Percentiles rank a stretch among this genome's conserved stretches.
Evolutionary conservation across 1,140 invertebrate genomes (phyloP).

Genomic region (Dreissena rostriformis): DNA sequence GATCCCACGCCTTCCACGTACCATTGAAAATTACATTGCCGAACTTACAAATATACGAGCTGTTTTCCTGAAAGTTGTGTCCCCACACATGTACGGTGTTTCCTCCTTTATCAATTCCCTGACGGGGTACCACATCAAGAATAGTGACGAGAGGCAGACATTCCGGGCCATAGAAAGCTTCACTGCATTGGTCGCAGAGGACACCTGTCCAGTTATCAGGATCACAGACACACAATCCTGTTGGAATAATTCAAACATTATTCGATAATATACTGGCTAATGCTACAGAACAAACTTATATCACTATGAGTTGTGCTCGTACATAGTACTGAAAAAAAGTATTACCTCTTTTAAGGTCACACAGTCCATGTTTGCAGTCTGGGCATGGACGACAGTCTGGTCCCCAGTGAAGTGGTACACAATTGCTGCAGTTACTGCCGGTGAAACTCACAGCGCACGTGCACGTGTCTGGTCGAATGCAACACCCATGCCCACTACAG

Average conservation of each 20-base stretch:
- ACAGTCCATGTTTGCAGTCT: conserved; percentile 40
- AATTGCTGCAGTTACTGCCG: conserved; percentile 53
- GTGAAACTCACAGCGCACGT: conserved; percentile 49
- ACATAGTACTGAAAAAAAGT: too few relatives aligned
- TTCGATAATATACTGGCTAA: background rate
- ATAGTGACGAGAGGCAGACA: conserved; percentile 61
- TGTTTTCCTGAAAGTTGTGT: conserved; percentile 63
- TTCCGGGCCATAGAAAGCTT: conserved; percentile 61
- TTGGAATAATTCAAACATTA: conserved; percentile 18
- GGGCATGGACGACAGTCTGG: conserved; percentile 56
- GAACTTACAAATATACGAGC: conserved; percentile 55
- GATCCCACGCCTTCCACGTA: conserved; percentile 50
- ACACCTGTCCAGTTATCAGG: conserved; percentile 61
- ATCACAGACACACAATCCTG: conserved; percentile 59
- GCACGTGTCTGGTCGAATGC: conserved; percentile 57
- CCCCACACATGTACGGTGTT: conserved; percentile 63
- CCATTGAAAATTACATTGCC: conserved; percentile 46
- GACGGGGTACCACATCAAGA: conserved; percentile 56
- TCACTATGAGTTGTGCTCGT: too few relatives aligned
- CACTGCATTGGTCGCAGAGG: conserved; percentile 62
- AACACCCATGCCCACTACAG: conserved; percentile 57
- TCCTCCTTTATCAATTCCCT: conserved; percentile 59
- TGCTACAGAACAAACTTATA: too few relatives aligned
- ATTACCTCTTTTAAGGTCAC: conserved; percentile 35
- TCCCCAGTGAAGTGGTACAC: conserved; percentile 55